Percentiles rank a stretch among this genome's conserved stretches.
These are phyloP conservation scores for Nymphalis c-album DNA, from an alignment of 2,888 invertebrate species.

Conservation along the genomic window DNA sequence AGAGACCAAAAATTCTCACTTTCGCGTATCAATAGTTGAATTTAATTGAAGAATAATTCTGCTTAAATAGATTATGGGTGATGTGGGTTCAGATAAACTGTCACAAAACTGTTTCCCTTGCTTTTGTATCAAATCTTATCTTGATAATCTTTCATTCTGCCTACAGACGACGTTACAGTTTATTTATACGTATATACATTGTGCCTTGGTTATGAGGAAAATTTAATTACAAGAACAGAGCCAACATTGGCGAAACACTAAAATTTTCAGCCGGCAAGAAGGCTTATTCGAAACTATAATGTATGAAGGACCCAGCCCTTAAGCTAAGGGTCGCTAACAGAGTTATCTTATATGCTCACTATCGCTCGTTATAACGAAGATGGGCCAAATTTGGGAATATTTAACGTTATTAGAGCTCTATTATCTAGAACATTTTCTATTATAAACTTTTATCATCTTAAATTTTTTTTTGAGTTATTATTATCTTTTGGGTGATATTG, in stretches of 20 bases:
- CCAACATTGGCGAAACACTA: slow-evolving; percentile 53
- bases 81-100: no score
- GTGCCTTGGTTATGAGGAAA: slow-evolving; percentile 42
- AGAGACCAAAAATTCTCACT: no score
- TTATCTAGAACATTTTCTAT: background rate
- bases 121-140: no score
- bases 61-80: no score
- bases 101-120: no score
- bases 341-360: slow-evolving; percentile 26
- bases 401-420: slow-evolving; percentile 7
- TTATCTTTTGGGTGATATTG: no score
- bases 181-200: slow-evolving; percentile 4
- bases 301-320: slow-evolving; percentile 52
- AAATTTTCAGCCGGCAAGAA: slow-evolving; percentile 61
- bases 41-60: no score
- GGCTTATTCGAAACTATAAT: slow-evolving; percentile 61
- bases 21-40: no score
- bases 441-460: no score
- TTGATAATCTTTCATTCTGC: no score
- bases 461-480: no score
- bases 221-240: slow-evolving; percentile 61
- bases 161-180: background rate
- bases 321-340: slow-evolving; percentile 32
- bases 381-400: slow-evolving; percentile 13
- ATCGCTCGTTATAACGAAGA: slow-evolving; percentile 16